Conservation (phyloP, 2,797 vertebrate genomes). For the Notolabrus celidotus region DNA sequence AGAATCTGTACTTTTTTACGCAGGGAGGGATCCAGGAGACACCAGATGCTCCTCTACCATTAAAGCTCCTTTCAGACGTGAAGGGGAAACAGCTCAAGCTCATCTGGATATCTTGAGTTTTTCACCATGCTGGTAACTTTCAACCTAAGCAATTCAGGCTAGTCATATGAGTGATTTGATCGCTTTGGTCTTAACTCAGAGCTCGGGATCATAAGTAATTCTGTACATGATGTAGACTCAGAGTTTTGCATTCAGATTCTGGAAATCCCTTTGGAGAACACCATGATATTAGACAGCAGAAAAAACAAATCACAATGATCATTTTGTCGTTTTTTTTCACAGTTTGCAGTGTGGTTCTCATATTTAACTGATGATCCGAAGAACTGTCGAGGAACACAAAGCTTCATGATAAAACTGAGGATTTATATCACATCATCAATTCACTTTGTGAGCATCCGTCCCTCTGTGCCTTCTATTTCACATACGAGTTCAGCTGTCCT, state of each 20-base stretch:
- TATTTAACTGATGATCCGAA: too few relatives aligned
- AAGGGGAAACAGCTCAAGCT: neutral
- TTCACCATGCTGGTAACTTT: neutral
- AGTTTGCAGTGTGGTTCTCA: too few relatives aligned
- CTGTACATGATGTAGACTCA: neutral
- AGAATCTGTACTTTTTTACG: neutral
- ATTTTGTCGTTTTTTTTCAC: too few relatives aligned
- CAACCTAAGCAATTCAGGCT: neutral
- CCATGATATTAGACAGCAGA: neutral
- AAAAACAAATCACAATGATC: too few relatives aligned
- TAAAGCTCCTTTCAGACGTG: neutral
- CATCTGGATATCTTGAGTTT: neutral
- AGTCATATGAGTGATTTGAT: neutral
- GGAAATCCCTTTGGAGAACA: neutral
- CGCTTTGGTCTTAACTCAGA: constrained; percentile 9
- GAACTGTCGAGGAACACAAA: too few relatives aligned
- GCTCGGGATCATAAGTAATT: neutral
- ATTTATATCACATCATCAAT: too few relatives aligned
- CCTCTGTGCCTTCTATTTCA: too few relatives aligned
- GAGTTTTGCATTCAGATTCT: neutral
- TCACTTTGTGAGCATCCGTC: too few relatives aligned
- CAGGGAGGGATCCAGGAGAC: constrained; percentile 5
- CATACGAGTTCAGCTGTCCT: too few relatives aligned
- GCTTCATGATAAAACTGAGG: too few relatives aligned
- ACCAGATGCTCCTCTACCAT: constrained; percentile 4